A percentile compares a stretch with the other conserved stretches of the same genome.
Evolutionary conservation across 2,888 invertebrate species (phyloP).

Genomic region (Heliconius charithonia): DNA sequence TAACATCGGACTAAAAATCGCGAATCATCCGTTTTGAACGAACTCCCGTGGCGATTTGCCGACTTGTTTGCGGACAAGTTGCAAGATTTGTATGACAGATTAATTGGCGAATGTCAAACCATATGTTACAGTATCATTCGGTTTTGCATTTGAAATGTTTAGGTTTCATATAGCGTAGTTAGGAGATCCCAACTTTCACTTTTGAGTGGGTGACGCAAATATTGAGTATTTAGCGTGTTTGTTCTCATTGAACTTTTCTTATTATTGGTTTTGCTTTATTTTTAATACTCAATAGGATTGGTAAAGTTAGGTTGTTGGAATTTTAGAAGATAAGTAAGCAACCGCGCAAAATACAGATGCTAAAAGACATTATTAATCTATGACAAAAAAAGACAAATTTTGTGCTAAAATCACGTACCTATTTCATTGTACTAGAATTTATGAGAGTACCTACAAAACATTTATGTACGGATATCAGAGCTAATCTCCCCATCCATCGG

Average conservation of each 20-base stretch:
- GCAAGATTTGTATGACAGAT: conserved; percentile 59
- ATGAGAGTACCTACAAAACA: conserved; percentile 7
- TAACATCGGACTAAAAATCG: conserved; percentile 65
- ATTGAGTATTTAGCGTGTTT: background rate
- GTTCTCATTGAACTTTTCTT: no score
- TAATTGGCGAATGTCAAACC: conserved; percentile 68
- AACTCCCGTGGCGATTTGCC: conserved; percentile 59
- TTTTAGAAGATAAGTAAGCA: no score
- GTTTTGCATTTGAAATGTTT: conserved; percentile 18
- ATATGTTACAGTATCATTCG: conserved; percentile 52
- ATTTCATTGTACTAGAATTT: conserved; percentile 11
- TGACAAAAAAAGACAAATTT: background rate
- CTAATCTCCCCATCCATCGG: conserved; percentile 54
- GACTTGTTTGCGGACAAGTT: conserved; percentile 53
- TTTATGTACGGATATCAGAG: conserved; percentile 48
- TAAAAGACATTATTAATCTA: no score
- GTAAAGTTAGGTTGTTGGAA: no score
- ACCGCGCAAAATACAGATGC: no score
- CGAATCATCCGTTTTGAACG: conserved; percentile 59
- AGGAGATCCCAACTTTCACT: conserved; percentile 8
- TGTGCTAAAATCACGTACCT: background rate
- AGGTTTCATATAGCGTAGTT: background rate
- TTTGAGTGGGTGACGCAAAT: background rate
- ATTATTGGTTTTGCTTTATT: no score
- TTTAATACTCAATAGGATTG: no score